Conservation (phyloP, 2,797 vertebrate species). For the Takifugu ocellatus region DNA sequence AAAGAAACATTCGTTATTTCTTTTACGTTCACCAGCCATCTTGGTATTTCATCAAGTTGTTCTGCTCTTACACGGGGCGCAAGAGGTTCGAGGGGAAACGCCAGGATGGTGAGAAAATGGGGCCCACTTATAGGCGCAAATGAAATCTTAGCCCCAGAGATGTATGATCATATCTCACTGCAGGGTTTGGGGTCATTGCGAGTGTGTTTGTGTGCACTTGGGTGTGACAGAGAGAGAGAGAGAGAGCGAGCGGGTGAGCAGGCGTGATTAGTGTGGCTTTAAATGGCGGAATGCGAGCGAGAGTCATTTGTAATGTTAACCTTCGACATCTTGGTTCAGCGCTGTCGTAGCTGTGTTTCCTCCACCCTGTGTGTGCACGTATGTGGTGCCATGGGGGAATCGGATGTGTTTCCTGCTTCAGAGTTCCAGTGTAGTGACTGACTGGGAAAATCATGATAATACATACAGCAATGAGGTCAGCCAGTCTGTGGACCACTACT, state of each 20-base stretch:
- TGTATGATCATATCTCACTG: constrained; percentile 30
- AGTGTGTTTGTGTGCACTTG: constrained; percentile 4
- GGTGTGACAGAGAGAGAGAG: neutral
- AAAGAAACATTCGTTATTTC: constrained; percentile 23
- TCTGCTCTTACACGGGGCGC: constrained; percentile 15
- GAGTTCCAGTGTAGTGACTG: constrained; percentile 29
- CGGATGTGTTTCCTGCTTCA: constrained; percentile 50
- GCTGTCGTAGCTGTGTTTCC: constrained; percentile 56
- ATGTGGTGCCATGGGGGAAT: constrained; percentile 31
- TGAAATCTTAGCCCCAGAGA: constrained; percentile 30
- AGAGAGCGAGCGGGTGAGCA: constrained; percentile 7
- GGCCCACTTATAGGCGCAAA: constrained; percentile 26
- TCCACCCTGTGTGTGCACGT: constrained; percentile 31
- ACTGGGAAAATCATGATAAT: constrained; percentile 63
- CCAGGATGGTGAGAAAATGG: constrained; percentile 44
- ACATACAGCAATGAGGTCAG: constrained; percentile 58
- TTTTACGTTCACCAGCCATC: neutral
- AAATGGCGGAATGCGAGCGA: constrained; percentile 56
- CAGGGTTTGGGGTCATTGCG: constrained; percentile 32
- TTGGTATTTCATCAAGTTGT: constrained; percentile 12
- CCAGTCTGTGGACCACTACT: neutral
- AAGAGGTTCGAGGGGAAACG: constrained; percentile 42
- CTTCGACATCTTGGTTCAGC: constrained; percentile 52
- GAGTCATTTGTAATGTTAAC: constrained; percentile 66
- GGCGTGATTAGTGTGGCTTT: constrained; percentile 37